Evolutionary conservation across 2,888 invertebrate species (phyloP).

Genomic region (Phlogophora meticulosa): DNA sequence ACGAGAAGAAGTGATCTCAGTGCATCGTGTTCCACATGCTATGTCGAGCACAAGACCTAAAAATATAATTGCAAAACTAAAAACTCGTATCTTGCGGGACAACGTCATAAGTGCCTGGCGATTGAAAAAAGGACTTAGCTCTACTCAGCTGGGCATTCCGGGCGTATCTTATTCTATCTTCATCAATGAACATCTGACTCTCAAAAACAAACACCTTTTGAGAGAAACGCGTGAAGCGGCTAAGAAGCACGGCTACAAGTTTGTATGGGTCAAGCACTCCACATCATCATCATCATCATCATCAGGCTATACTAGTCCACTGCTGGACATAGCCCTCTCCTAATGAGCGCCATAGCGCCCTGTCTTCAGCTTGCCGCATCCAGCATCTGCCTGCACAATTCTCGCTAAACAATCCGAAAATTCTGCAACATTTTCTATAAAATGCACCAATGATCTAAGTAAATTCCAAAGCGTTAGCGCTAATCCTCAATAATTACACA

Average conservation of each 20-base stretch:
- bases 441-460: neutral
- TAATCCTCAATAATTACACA: no score
- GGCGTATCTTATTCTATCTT: conserved; percentile 8
- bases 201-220: conserved; percentile 10
- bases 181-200: conserved; percentile 20
- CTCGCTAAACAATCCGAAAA: conserved; percentile 6
- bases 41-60: conserved; percentile 4
- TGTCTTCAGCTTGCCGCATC: no score
- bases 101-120: conserved; percentile 16
- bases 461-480: no score
- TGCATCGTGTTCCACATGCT: conserved; percentile 18
- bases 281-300: no score
- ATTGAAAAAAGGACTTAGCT: conserved; percentile 12
- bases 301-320: no score
- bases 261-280: conserved; percentile 21
- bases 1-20: neutral
- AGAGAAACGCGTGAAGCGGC: conserved; percentile 19
- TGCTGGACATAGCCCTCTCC: no score
- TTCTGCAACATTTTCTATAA: conserved; percentile 15
- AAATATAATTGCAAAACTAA: conserved; percentile 12
- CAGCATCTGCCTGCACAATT: no score
- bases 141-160: conserved; percentile 2
- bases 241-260: conserved; percentile 5
- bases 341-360: no score
- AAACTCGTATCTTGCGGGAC: conserved; percentile 15